Evolutionary conservation across 2,113 vertebrate species (phyloP), one percentile per base, ranked within the genome.

Genomic region (Vulpes ferrilata): DNA sequence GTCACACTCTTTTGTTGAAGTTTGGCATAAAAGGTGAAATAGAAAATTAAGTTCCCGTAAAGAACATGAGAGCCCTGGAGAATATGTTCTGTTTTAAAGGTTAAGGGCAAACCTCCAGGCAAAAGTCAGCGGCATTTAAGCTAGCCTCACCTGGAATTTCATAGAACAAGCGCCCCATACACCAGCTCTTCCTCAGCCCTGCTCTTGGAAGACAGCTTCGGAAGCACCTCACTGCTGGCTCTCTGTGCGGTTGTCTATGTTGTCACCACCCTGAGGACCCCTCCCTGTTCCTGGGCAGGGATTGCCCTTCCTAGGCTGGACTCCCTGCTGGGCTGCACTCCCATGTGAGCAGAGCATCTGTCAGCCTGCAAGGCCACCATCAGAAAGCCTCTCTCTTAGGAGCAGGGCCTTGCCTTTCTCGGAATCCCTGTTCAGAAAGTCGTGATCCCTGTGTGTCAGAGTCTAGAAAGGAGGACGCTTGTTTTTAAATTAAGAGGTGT

Each of bases 311-410:
- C 38, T 3, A 43, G 57, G 55, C 57, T 60, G 19, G 27, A 13
- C 35, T 60, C 2, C 0, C 3, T 0, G 59, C 79, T 48, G 5
- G 30, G 35, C 12, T 4, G 60, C 0, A 0, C 5, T 3, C 10
- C 32, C 67, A 25, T 23, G 2, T 27, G n/a, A 11, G 32, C 90
- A 62, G 81, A 53, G 7, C 22, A 3, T 35, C 22, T 0, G 17
- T 7, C 2, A 11, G 67, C 32, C 62, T 48, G 51, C 3, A 4
- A 20, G 53, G 23, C 32, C 20, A 13, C 76, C 53, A 51, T 23
- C 43, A n/a, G 57, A 83, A 6, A 2, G 0, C 57, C 64, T 11
- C 13, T 38, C 73, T 64, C 30, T 65, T 73, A 60, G 38, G 4
- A 4, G 10, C 12, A 15, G 16, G 43, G 16, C 51, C 13, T 19